Conservation (phyloP, 2,113 vertebrate species). For the Capra hircus region DNA sequence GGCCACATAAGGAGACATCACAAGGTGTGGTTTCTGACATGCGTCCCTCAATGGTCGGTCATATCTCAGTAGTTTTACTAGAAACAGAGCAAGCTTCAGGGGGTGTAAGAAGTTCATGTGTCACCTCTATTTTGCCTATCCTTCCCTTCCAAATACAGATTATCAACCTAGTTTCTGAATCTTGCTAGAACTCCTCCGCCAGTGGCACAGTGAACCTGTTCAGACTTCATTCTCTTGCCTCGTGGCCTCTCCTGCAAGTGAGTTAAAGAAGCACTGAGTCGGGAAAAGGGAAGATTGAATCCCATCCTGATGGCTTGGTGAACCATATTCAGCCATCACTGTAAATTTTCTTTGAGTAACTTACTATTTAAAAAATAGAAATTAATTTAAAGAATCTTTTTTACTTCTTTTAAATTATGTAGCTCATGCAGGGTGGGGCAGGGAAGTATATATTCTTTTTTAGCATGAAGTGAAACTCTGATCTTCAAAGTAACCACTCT, state of each 20-base stretch:
- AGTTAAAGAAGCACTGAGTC: neutral
- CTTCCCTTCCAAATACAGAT: neutral
- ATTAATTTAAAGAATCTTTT: neutral
- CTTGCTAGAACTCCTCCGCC: neutral
- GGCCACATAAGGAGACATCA: neutral
- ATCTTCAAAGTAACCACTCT: neutral
- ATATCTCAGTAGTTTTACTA: neutral
- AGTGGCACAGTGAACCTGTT: neutral
- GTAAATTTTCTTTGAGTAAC: neutral
- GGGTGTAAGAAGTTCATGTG: neutral
- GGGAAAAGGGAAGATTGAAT: neutral
- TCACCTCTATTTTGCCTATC: neutral
- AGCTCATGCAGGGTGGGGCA: neutral
- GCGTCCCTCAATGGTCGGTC: neutral
- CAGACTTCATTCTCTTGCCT: neutral
- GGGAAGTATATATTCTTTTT: neutral
- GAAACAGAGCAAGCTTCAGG: neutral
- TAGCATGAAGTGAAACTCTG: neutral
- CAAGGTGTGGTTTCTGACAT: neutral
- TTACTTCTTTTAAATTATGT: neutral
- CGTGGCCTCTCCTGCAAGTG: neutral
- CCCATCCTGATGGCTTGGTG: neutral
- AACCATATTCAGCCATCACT: neutral
- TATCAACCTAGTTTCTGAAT: neutral
- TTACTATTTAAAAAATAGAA: conserved; percentile 21